Evolutionary conservation across 2,888 invertebrate genomes (phyloP), one percentile per base, ranked within the genome.

Genomic region (Eilema sororculum): DNA sequence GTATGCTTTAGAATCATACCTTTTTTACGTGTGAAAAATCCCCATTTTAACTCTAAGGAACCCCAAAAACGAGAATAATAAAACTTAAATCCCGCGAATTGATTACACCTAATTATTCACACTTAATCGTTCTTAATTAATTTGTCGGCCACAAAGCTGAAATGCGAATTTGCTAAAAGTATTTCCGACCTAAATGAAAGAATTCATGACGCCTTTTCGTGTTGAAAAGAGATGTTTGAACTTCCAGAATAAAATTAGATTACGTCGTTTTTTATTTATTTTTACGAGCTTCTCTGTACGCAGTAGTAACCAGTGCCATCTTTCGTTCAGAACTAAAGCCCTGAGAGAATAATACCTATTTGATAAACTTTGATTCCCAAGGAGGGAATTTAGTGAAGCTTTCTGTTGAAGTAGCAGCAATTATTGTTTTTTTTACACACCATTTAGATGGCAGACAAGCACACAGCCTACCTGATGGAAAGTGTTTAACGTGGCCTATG

Each of bases 41-140:
- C n/a, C n/a, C n/a, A n/a, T n/a, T n/a, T n/a, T n/a, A n/a, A n/a
- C n/a, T n/a, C n/a, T n/a, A n/a, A n/a, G 52, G 56, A 4, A 37
- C 56, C 52, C 28, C 59, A 46, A 60, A 64, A 59, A 25, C 56
- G n/a, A 30, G 28, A 25, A 62, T 28, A 57, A 46, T 10, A 57
- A 10, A 46, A 37, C 22, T 61, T 62, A n/a, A 52, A n/a, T 52
- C 52, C n/a, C 52, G n/a, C n/a, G 33, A 52, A 61, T 24, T 63
- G 9, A 57, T 68, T 41, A 46, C 61, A 24, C 37, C 9, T 20
- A 62, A 63, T 63, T 68, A 20, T 64, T 68, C 57, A 46, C 28
- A 64, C 12, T 30, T 58, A 64, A 64, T 61, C 52, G 28, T n/a
- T 68, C 63, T 46, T 58, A 41, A 63, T 68, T 63, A 68, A 63